phyloP scores from a whole-genome alignment of 2,113 vertebrate species.

The Labeo rohita region DNA sequence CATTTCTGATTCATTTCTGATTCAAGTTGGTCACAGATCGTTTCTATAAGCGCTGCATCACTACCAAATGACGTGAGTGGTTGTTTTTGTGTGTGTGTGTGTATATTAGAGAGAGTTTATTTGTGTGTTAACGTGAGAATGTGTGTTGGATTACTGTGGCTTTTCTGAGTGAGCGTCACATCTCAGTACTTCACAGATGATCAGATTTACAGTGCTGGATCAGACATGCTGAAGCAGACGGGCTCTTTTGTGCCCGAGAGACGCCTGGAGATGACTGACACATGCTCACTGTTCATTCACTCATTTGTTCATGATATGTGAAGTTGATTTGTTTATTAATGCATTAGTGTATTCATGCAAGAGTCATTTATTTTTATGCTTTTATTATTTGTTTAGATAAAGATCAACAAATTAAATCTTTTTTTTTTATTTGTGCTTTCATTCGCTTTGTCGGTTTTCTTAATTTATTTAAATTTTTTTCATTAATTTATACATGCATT shows the following conservation, averaged over 20 bases:
- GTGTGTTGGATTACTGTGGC: background rate
- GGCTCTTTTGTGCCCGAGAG: background rate
- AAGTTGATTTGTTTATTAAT: background rate
- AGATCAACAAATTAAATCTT: no score
- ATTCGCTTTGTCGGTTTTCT: no score
- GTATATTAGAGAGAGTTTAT: background rate
- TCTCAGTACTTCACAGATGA: conserved; percentile 20
- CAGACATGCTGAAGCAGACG: background rate
- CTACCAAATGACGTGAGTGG: background rate
- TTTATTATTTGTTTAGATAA: background rate
- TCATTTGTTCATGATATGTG: background rate
- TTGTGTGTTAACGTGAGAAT: conserved; percentile 1
- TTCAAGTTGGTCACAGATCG: background rate
- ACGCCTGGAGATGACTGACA: background rate
- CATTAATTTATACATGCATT: no score
- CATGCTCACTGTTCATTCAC: background rate
- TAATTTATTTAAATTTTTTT: no score
- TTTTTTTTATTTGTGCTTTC: no score
- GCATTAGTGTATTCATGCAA: background rate
- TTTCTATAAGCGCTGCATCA: background rate
- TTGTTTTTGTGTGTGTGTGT: background rate
- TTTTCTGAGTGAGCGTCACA: background rate
- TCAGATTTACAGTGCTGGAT: conserved; percentile 4
- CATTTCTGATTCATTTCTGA: background rate
- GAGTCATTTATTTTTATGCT: background rate